A percentile compares a stretch with the other conserved stretches of the same genome.
Evolutionary conservation across 92 coral and sea anemone species (phyloP).

Genomic region (Chrysogorgia sp.): DNA sequence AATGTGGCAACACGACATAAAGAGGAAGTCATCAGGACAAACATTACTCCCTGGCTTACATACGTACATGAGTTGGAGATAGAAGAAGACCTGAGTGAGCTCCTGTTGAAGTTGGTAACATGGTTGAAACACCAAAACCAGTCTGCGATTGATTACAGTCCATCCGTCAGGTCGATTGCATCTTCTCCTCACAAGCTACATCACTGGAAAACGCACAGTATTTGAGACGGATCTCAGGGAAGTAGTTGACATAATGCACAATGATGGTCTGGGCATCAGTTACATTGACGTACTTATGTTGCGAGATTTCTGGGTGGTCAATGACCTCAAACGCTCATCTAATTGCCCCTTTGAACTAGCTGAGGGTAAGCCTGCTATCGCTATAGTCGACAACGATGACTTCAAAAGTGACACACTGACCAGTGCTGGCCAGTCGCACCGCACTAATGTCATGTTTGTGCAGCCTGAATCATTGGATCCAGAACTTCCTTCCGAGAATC

Average conservation of each 20-base stretch:
- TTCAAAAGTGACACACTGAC: slow-evolving; percentile 34
- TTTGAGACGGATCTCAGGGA: neutral
- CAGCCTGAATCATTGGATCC: slow-evolving; percentile 21
- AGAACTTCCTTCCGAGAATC: slow-evolving; percentile 3
- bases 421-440: slow-evolving; percentile 27
- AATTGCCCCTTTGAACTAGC: slow-evolving; percentile 24
- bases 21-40: neutral
- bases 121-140: slow-evolving; percentile 5
- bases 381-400: slow-evolving; percentile 30
- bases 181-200: slow-evolving; percentile 20
- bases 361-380: slow-evolving; percentile 17
- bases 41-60: slow-evolving; percentile 1
- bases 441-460: slow-evolving; percentile 31
- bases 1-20: neutral
- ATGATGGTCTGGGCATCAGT: slow-evolving; percentile 15
- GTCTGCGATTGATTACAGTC: neutral
- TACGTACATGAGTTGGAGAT: slow-evolving; percentile 7
- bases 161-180: slow-evolving; percentile 2
- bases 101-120: neutral
- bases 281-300: slow-evolving; percentile 10
- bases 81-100: slow-evolving; percentile 18
- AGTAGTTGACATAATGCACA: slow-evolving; percentile 24
- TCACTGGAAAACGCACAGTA: slow-evolving; percentile 19
- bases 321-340: slow-evolving; percentile 28
- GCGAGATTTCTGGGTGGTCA: slow-evolving; percentile 18